Base-by-base conservation (phyloP, 1,140 invertebrate species). In the Polypedilum vanderplanki region DNA sequence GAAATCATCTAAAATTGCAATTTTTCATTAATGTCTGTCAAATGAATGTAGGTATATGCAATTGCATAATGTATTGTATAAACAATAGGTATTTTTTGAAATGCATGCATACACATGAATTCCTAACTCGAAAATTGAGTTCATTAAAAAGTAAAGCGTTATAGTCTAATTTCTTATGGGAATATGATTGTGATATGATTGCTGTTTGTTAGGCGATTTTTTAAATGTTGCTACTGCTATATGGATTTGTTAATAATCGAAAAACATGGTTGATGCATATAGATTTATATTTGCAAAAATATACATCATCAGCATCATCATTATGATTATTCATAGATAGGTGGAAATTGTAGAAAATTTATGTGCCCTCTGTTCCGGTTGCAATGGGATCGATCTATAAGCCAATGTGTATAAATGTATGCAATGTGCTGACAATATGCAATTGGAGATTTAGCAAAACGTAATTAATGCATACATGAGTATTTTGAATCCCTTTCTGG, bases 1-100 rank as follows among this genome's bases (percentile, higher is more conserved):
- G 46, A 57, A 57, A 57, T 57, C 46, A 57, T 57, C 46, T 57
- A 57, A 57, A 57, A 57, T 57, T 57, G 46, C 46, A 57, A 57
- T 57, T 57, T 57, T 57, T 57, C 46, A 57, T 57, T 57, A 57
- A 57, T 57, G 46, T 57, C 46, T 57, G 46, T 57, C 46, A 57
- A 57, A 57, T 57, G 46, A 57, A 57, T 57, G 46, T 33, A 33
- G 46, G 46, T n/a, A 15, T n/a, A 12, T 57, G 12, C 46, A 57
- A 57, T 57, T n/a, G 12, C 46, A 57, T n/a, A 57, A 57, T 57
- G n/a, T 15, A 57, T 33, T 33, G 24, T 33, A 33, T 33, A 33
- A 33, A 33, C 24, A 33, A 33, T 33, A 33, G 24, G 24, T 33
- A 33, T 33, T 33, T 33, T 33, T 33, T 33, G 24, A 33, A 33